Percentiles rank a stretch among this genome's conserved stretches.
Evolutionary conservation across 2,888 invertebrate genomes (phyloP).

Genomic region (Polylopha cassiicola): DNA sequence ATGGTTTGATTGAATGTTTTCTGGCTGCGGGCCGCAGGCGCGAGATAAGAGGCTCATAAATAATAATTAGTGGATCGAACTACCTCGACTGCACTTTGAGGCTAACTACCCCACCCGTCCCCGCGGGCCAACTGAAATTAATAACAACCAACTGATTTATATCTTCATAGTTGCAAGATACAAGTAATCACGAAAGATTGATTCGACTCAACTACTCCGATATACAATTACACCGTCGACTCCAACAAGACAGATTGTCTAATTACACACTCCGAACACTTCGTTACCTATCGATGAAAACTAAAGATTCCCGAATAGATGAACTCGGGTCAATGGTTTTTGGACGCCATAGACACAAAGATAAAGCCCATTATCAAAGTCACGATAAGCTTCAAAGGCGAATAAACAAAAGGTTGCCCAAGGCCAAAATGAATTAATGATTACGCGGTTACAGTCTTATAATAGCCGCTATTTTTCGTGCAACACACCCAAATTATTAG

Average conservation of each 20-base stretch:
- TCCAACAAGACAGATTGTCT: conserved; percentile 30
- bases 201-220: conserved; percentile 29
- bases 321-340: conserved; percentile 26
- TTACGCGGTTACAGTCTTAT: conserved; percentile 39
- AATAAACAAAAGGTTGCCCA: conserved; percentile 37
- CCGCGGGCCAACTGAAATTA: conserved; percentile 50
- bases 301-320: conserved; percentile 27
- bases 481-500: conserved; percentile 36
- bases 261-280: conserved; percentile 26
- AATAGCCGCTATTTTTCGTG: conserved; percentile 40
- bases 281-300: conserved; percentile 5
- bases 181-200: conserved; percentile 31
- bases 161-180: conserved; percentile 42
- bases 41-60: conserved; percentile 53
- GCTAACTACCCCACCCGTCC: conserved; percentile 53
- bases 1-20: conserved; percentile 29
- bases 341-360: conserved; percentile 30
- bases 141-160: conserved; percentile 52
- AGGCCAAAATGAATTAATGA: conserved; percentile 46
- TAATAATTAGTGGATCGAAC: conserved; percentile 60
- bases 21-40: conserved; percentile 42
- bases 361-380: conserved; percentile 37
- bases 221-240: conserved; percentile 29
- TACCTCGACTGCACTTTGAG: conserved; percentile 45
- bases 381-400: conserved; percentile 41